phyloP scores from a whole-genome alignment of 2,797 vertebrate species.

The Sarcoramphus papa region DNA sequence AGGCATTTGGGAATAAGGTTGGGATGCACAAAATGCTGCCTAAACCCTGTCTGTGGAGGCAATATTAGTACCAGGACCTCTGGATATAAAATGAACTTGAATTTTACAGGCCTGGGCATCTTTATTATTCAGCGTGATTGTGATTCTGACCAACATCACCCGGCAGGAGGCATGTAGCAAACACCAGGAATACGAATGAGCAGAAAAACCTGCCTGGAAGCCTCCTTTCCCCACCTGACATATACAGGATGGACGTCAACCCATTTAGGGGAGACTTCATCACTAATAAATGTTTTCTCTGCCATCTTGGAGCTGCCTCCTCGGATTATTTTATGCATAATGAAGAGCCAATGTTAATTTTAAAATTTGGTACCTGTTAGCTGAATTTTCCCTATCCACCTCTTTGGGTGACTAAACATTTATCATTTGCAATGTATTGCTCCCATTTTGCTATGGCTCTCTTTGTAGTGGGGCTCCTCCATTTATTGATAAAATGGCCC shows the following conservation, averaged over 20 bases:
- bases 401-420: conserved; percentile 40
- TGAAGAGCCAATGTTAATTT: conserved; percentile 21
- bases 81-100: neutral
- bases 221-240: neutral
- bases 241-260: neutral
- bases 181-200: neutral
- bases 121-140: neutral
- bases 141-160: neutral
- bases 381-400: neutral
- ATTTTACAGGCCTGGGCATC: neutral
- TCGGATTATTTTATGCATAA: conserved; percentile 13
- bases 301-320: conserved; percentile 34
- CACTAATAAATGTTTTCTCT: conserved; percentile 40
- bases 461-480: neutral
- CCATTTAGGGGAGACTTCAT: conserved; percentile 28
- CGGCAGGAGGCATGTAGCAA: neutral
- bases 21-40: neutral
- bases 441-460: neutral
- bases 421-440: neutral
- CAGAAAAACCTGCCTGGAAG: neutral
- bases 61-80: neutral
- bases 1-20: neutral
- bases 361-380: conserved; percentile 22
- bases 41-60: neutral
- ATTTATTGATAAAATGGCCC: neutral